Base-by-base conservation (phyloP, 2,113 vertebrate genomes). In the Phasianus colchicus region DNA sequence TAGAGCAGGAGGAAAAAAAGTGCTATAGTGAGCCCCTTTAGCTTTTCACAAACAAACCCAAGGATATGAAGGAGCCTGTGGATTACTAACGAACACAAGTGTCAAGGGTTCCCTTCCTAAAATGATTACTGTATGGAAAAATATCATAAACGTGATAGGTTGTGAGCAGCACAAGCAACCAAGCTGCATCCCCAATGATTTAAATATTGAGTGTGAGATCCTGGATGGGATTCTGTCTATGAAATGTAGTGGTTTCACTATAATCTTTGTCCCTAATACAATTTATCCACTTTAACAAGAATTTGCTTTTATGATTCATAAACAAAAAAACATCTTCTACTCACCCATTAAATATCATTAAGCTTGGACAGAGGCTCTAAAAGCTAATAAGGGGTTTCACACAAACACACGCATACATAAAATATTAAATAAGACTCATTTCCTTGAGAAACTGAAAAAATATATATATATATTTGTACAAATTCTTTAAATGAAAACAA, bases 371-470 rank as follows among this genome's bases (percentile, higher is more conserved):
- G 42, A 54, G 40, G 10, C 2, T 91, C 8, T 47, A 57, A 65
- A 81, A 55, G 5, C 40, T 84, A 63, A 9, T 61, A 76, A 50
- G 40, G 30, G 5, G 3, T 5, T 73, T 78, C 36, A 36, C 8
- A 24, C 34, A 32, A 25, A 19, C 1, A 29, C 5, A 21, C 7
- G 11, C 0, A 1, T 32, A 67, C 25, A 64, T 19, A n/a, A 6
- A 75, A 16, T 64, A 52, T 38, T 57, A 63, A 50, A 57, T 63
- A 40, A 50, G 6, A 5, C 6, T 77, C 2, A 12, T 77, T 89
- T 76, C 36, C 48, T 38, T 70, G 61, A 32, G 25, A 91, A 81
- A 81, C 16, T 2, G 34, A 78, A 13, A 13, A 29, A 25, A 45
- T 25, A 43, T n/a, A n/a, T n/a, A n/a, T n/a, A 29, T 3, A 89